Evolutionary conservation across 1,140 invertebrate species (phyloP), one percentile per base, ranked within the genome.

Genomic region (Plutomurus gul): DNA sequence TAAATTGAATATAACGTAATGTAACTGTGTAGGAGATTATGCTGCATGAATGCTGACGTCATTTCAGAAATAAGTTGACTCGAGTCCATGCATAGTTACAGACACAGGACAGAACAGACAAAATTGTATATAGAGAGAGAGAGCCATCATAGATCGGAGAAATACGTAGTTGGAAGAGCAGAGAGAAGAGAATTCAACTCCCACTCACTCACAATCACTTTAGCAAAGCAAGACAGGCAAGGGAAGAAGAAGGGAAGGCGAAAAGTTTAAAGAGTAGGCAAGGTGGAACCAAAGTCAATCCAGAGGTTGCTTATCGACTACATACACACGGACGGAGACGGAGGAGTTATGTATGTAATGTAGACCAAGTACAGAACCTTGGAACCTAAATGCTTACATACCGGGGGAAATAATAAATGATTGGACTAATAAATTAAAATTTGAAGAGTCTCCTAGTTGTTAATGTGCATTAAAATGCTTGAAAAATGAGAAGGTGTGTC

Each of bases 1-100:
- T 65, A 65, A 65, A 65, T 65, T 65, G 56, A 65, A 65, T 65
- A 16, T 65, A 65, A 36, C 56, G 56, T 65, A 65, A 65, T 65
- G 56, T 65, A 65, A 65, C 56, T 65, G 56, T 65, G 56, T 65
- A 65, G 56, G 56, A 65, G 56, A 65, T 65, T 65, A 65, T 65
- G 30, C 56, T 36, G 27, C 27, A n/a, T 60, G 51, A 30, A 65
- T 65, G 56, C 56, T 65, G 56, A 65, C 56, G 56, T 65, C 56
- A 65, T 65, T 27, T 65, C 27, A 65, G 13, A 65, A 65, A 65
- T 36, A 36, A 16, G 27, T 65, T 16, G 27, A 4, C 18, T 33
- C 30, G 27, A 36, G 10, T 65, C 16, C 27, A 16, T 65, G 18
- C 5, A 49, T 11, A 1, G 33, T 36, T 33, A 5, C n/a, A 25